These are phyloP conservation scores for Masticophis lateralis DNA, from an alignment of 2,797 vertebrate species.

Conservation along the genomic window DNA sequence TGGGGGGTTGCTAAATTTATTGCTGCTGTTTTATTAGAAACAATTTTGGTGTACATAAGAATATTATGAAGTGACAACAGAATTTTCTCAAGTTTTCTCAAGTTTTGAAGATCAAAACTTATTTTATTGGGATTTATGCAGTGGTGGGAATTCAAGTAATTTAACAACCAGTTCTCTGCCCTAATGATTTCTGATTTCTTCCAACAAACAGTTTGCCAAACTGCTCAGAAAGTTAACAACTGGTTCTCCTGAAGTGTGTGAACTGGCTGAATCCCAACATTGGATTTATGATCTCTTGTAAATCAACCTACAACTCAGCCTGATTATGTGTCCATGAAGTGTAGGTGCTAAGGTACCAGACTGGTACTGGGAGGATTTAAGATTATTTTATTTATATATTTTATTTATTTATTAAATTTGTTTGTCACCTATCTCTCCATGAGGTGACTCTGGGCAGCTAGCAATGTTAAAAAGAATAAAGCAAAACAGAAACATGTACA, in stretches of 20 bases:
- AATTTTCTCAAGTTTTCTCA: background rate
- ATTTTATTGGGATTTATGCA: background rate
- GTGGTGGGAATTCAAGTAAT: too few species aligned
- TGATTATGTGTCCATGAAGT: background rate
- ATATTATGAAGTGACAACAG: background rate
- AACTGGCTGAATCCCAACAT: too few species aligned
- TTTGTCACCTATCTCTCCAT: background rate
- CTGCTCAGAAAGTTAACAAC: too few species aligned
- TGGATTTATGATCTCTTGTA: background rate
- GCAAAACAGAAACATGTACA: background rate
- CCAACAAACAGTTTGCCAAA: too few species aligned
- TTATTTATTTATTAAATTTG: background rate
- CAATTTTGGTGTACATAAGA: background rate
- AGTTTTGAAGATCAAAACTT: background rate
- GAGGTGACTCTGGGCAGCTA: background rate
- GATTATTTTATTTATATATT: background rate
- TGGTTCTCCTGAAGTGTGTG: too few species aligned
- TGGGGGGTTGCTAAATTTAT: background rate
- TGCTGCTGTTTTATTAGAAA: background rate
- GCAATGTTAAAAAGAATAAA: background rate
- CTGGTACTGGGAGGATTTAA: background rate
- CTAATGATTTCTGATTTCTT: too few species aligned
- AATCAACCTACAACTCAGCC: background rate
- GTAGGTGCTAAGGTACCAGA: background rate
- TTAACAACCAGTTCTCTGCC: too few species aligned